phyloP scores from a whole-genome alignment of 1,140 invertebrate species.

The Heliconius himera region DNA sequence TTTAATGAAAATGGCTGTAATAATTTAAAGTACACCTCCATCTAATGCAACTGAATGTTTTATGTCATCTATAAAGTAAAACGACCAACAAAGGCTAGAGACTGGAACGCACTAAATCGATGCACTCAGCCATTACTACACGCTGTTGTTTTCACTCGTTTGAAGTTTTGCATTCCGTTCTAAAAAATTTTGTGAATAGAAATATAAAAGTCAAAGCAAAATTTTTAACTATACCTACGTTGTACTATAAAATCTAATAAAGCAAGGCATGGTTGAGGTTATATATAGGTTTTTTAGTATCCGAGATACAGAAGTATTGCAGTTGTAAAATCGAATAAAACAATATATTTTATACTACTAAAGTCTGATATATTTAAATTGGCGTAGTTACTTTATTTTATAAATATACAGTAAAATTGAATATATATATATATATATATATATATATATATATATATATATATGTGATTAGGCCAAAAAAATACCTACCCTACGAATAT shows the following conservation, averaged over 20 bases:
- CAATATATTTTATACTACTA: too few relatives aligned
- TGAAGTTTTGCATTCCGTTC: slow-evolving; percentile 29
- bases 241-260: slow-evolving; percentile 6
- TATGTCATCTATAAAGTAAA: slow-evolving; percentile 1
- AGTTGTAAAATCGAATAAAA: too few relatives aligned
- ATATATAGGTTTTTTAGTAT: background rate
- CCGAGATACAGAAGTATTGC: background rate
- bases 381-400: background rate
- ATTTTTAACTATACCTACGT: slow-evolving; percentile 17
- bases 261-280: background rate
- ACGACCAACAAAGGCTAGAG: background rate
- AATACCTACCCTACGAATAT: too few relatives aligned
- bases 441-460: too few relatives aligned
- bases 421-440: too few relatives aligned
- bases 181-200: slow-evolving; percentile 16
- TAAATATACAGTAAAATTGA: background rate
- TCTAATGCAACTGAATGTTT: slow-evolving; percentile 8
- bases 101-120: slow-evolving; percentile 21
- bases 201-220: slow-evolving; percentile 26
- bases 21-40: background rate
- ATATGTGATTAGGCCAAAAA: too few relatives aligned
- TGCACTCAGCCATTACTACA: slow-evolving; percentile 20
- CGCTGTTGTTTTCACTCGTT: slow-evolving; percentile 28
- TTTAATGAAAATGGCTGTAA: background rate
- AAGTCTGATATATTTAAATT: background rate